A percentile compares a stretch with the other conserved stretches of the same genome.
Conservation (phyloP, 2,888 invertebrate genomes). For the Byasa hedistus region DNA sequence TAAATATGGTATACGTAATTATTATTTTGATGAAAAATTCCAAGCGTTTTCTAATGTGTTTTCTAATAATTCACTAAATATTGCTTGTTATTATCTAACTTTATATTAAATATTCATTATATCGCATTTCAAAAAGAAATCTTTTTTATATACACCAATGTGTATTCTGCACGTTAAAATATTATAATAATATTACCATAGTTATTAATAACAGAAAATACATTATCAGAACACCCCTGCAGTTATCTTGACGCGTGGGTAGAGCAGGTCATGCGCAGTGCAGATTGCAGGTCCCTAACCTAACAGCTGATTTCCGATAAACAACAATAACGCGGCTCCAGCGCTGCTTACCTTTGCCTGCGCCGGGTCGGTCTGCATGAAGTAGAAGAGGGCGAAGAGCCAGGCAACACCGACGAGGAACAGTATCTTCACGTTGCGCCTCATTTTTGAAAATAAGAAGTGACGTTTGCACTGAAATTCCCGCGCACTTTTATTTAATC, state of each 20-base stretch:
- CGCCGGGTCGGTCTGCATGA: slow-evolving; percentile 68
- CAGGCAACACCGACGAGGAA: slow-evolving; percentile 67
- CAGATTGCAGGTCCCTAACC: slow-evolving; percentile 40
- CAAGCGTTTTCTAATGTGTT: too few species aligned
- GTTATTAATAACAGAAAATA: too few species aligned
- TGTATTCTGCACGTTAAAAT: too few species aligned
- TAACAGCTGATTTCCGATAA: slow-evolving; percentile 47
- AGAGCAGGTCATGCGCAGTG: slow-evolving; percentile 62
- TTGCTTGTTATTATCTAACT: too few species aligned
- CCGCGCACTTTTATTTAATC: slow-evolving; percentile 39
- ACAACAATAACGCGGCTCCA: slow-evolving; percentile 26
- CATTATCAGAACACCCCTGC: slow-evolving; percentile 35
- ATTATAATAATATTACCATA: too few species aligned
- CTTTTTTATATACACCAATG: too few species aligned
- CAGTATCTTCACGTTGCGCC: slow-evolving; percentile 71
- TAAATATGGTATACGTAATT: too few species aligned
- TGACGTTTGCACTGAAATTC: slow-evolving; percentile 29
- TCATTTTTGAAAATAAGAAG: slow-evolving; percentile 49
- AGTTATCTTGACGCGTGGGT: slow-evolving; percentile 50
- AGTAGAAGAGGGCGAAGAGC: slow-evolving; percentile 73
- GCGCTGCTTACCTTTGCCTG: slow-evolving; percentile 57
- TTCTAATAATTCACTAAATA: too few species aligned
- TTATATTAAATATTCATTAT: too few species aligned
- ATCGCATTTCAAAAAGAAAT: too few species aligned
- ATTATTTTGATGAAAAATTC: too few species aligned